Evolutionary conservation across 2,888 invertebrate species (phyloP).

Genomic region (Furcula furcula): DNA sequence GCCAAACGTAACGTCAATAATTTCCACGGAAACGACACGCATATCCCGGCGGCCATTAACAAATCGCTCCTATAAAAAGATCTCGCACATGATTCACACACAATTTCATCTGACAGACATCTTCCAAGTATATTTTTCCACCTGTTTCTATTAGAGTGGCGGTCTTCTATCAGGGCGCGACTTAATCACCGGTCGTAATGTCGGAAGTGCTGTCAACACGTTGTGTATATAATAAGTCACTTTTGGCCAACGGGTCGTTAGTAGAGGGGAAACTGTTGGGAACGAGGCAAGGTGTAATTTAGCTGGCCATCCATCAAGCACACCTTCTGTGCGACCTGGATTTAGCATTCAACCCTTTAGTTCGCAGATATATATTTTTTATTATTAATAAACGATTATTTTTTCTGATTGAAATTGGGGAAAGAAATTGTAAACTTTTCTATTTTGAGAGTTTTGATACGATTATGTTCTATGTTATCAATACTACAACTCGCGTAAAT

Average conservation of each 20-base stretch:
- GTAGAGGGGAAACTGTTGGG: conserved; percentile 32
- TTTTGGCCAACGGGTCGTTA: conserved; percentile 65
- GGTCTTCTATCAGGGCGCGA: conserved; percentile 47
- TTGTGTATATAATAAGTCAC: conserved; percentile 71
- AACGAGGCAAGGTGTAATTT: conserved; percentile 56
- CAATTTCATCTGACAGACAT: conserved; percentile 17
- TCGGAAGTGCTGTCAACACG: conserved; percentile 73
- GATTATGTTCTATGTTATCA: no score
- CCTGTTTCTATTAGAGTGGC: conserved; percentile 30
- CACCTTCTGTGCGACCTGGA: conserved; percentile 62
- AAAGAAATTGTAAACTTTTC: no score
- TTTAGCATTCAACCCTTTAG: conserved; percentile 65
- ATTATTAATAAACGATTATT: no score
- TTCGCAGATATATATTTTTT: no score
- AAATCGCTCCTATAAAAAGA: neutral
- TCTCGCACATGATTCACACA: neutral
- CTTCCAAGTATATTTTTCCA: conserved; percentile 21
- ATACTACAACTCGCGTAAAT: no score
- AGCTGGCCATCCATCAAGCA: conserved; percentile 69
- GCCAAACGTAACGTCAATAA: no score
- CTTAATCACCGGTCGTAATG: conserved; percentile 58
- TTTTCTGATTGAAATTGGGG: no score
- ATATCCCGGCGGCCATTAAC: neutral
- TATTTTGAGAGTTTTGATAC: no score
- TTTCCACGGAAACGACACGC: neutral